phyloP scores from a whole-genome alignment of 30 jellyfish, hydroid and myxozoan species.

The Sanderia malayensis region DNA sequence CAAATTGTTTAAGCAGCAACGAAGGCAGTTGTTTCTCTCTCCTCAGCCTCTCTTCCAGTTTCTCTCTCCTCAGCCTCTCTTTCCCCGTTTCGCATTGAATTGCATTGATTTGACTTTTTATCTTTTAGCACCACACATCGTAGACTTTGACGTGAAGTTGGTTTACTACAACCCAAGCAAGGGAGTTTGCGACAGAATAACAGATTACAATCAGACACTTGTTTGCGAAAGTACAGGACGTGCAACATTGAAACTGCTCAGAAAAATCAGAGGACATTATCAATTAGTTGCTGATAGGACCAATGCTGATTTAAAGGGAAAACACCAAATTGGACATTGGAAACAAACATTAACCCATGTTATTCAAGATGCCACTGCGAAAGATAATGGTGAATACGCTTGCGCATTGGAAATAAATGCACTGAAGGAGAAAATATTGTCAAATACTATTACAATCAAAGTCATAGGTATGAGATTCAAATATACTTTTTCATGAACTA shows the following conservation, averaged over 20 bases:
- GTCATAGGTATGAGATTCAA: constrained; percentile 10
- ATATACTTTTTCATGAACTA: too few relatives aligned
- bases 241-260: background rate
- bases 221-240: background rate
- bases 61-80: background rate
- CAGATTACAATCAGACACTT: background rate
- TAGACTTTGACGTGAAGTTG: background rate
- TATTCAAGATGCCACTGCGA: constrained; percentile 20
- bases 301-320: background rate
- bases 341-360: background rate
- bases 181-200: background rate
- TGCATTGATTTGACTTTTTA: background rate
- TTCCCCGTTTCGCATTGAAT: background rate
- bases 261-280: background rate
- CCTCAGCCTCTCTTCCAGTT: background rate
- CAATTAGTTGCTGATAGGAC: background rate
- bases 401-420: constrained; percentile 3
- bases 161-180: background rate
- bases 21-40: background rate
- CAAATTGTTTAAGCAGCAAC: background rate
- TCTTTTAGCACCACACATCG: background rate
- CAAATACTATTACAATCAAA: background rate
- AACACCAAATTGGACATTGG: background rate
- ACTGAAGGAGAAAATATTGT: background rate
- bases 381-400: constrained; percentile 30